Percentiles rank a stretch among this genome's conserved stretches.
These are phyloP conservation scores for Diarsia mendica DNA, from an alignment of 2,888 invertebrate species.

Conservation along the genomic window DNA sequence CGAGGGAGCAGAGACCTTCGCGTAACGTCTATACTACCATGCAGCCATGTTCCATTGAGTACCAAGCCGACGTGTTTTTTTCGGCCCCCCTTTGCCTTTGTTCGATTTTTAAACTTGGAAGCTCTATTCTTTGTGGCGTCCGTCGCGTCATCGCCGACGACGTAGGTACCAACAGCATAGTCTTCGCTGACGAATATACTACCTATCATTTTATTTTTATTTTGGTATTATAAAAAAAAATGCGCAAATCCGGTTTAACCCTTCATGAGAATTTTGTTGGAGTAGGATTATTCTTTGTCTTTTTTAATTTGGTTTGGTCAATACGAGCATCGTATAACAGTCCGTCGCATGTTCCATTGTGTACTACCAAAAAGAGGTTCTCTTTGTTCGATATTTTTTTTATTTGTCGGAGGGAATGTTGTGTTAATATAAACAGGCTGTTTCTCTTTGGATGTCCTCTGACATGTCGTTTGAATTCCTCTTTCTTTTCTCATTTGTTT, in stretches of 20 bases:
- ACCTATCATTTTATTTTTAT: constrained; percentile 1
- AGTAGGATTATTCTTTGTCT: constrained; percentile 9
- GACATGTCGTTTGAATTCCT: constrained; percentile 22
- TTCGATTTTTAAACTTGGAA: constrained; percentile 60
- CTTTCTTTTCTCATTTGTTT: constrained; percentile 15
- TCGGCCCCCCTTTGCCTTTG: constrained; percentile 64
- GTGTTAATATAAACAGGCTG: constrained; percentile 62
- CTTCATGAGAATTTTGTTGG: not conserved
- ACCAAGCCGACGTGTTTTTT: constrained; percentile 55
- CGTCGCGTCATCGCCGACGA: constrained; percentile 66
- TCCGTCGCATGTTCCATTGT: constrained; percentile 66
- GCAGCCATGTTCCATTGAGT: constrained; percentile 67
- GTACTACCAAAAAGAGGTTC: constrained; percentile 63
- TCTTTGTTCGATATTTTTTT: constrained; percentile 64
- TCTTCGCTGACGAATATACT: constrained; percentile 17
- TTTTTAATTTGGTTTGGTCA: constrained; percentile 34
- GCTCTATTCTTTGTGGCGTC: constrained; percentile 58
- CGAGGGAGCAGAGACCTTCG: constrained; percentile 86
- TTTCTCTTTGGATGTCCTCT: constrained; percentile 39
- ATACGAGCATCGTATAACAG: constrained; percentile 53
- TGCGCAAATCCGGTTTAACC: not conserved
- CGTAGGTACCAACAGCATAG: constrained; percentile 11
- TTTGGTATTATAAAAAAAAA: not conserved
- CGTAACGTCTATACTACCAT: constrained; percentile 70
- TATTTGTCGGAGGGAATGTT: constrained; percentile 61